Evolutionary conservation across 2,113 vertebrate genomes (phyloP).

Genomic region (Anguilla japonica): DNA sequence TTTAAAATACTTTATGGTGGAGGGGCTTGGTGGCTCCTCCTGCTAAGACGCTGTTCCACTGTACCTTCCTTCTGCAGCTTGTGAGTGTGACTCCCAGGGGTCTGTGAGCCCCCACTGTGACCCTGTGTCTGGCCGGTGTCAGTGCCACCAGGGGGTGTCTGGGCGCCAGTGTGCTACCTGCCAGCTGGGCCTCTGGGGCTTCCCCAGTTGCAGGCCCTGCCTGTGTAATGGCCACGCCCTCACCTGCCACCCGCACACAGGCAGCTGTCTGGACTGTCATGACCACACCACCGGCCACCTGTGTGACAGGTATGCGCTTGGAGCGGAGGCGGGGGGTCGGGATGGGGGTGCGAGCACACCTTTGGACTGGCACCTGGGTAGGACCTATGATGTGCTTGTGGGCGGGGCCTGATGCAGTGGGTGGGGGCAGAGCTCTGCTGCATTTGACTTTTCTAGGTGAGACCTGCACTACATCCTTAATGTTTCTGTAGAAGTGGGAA

Average conservation of each 20-base stretch:
- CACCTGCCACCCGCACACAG: conserved; percentile 66
- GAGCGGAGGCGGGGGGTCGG: background rate
- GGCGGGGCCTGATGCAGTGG: too few relatives aligned
- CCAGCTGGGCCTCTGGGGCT: conserved; percentile 72
- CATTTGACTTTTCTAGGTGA: too few relatives aligned
- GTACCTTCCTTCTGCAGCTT: conserved; percentile 63
- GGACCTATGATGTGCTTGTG: background rate
- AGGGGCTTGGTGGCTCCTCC: too few relatives aligned
- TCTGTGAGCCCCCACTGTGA: conserved; percentile 73
- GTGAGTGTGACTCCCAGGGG: conserved; percentile 74
- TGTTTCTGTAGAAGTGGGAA: too few relatives aligned
- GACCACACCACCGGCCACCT: conserved; percentile 66
- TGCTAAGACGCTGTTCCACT: background rate
- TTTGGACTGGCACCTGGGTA: too few relatives aligned
- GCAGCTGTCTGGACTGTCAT: conserved; percentile 63
- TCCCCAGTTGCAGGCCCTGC: conserved; percentile 74
- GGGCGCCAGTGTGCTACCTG: conserved; percentile 73
- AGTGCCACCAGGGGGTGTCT: conserved; percentile 57
- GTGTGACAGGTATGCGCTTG: conserved; percentile 67
- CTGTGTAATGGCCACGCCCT: conserved; percentile 77
- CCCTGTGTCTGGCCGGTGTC: conserved; percentile 74
- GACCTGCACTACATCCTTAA: too few relatives aligned
- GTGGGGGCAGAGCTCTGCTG: too few relatives aligned
- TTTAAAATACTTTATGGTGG: too few relatives aligned
- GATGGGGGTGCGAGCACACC: background rate